These are phyloP conservation scores for Protophormia terraenovae DNA, from an alignment of 2,888 invertebrate species.

Conservation along the genomic window DNA sequence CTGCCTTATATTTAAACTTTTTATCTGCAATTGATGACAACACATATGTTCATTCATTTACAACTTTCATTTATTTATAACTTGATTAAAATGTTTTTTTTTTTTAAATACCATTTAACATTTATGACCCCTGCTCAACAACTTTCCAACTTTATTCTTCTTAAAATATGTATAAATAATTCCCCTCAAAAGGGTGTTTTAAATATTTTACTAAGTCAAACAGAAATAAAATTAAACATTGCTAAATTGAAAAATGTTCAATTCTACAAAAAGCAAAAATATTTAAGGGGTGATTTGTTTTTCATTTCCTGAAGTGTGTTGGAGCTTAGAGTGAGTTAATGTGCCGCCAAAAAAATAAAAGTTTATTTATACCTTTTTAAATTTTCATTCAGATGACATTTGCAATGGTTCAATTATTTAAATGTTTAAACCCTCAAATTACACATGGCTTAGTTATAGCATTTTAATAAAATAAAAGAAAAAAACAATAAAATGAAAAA, in stretches of 20 bases:
- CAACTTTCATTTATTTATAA: slow-evolving; percentile 35
- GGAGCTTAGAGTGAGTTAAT: not conserved
- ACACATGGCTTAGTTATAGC: slow-evolving; percentile 43
- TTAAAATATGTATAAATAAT: not conserved
- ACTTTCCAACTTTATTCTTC: not conserved
- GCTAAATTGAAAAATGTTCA: not conserved
- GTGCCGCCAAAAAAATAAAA: not conserved
- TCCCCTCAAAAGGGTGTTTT: not conserved
- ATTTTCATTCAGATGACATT: slow-evolving; percentile 29
- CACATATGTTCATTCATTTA: slow-evolving; percentile 43
- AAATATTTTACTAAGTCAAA: not conserved
- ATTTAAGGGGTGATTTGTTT: slow-evolving; percentile 9
- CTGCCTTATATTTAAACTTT: not conserved
- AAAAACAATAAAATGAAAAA: not conserved
- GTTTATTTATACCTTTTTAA: slow-evolving; percentile 39
- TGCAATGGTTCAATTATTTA: slow-evolving; percentile 62
- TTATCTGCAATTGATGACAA: slow-evolving; percentile 60
- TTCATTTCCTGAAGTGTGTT: slow-evolving; percentile 24
- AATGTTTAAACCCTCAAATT: slow-evolving; percentile 60
- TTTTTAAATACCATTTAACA: slow-evolving; percentile 34
- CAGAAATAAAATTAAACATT: not conserved
- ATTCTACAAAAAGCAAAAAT: not conserved
- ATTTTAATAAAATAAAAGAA: not conserved
- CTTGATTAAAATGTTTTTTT: not conserved
- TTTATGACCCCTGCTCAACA: slow-evolving; percentile 3